phyloP scores from a whole-genome alignment of 2,888 invertebrate species.

The Nomada hirtipes region DNA sequence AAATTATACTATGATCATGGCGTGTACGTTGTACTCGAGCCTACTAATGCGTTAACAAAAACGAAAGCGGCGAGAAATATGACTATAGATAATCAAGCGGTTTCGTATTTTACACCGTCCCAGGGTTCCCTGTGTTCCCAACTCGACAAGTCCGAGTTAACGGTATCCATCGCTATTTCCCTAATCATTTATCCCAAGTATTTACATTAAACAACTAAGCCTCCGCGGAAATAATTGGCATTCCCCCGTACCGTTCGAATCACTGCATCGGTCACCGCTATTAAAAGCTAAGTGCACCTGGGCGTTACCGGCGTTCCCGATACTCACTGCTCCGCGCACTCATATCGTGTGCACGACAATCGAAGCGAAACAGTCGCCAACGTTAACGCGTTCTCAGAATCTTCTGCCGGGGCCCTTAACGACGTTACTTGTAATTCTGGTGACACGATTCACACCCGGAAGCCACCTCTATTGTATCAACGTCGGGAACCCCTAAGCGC shows the following conservation, averaged over 20 bases:
- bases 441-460: constrained; percentile 15
- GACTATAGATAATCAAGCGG: constrained; percentile 60
- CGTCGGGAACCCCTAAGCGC: background rate
- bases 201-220: constrained; percentile 47
- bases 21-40: constrained; percentile 50
- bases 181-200: constrained; percentile 38
- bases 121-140: constrained; percentile 3
- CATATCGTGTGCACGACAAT: constrained; percentile 5
- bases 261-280: background rate
- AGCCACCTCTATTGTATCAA: background rate
- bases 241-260: constrained; percentile 16
- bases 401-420: background rate
- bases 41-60: constrained; percentile 67
- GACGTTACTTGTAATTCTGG: constrained; percentile 5
- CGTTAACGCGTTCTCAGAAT: background rate
- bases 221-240: constrained; percentile 43
- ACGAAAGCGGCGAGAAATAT: constrained; percentile 60
- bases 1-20: constrained; percentile 70
- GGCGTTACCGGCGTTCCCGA: background rate
- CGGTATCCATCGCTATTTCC: constrained; percentile 29
- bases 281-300: constrained; percentile 35
- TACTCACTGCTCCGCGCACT: constrained; percentile 3
- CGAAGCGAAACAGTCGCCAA: background rate
- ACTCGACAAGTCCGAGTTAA: constrained; percentile 31
- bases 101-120: constrained; percentile 56